Base-by-base conservation (phyloP, 37 sponge, comb jelly and placozoan species). In the Halisarca cf. caerulea region DNA sequence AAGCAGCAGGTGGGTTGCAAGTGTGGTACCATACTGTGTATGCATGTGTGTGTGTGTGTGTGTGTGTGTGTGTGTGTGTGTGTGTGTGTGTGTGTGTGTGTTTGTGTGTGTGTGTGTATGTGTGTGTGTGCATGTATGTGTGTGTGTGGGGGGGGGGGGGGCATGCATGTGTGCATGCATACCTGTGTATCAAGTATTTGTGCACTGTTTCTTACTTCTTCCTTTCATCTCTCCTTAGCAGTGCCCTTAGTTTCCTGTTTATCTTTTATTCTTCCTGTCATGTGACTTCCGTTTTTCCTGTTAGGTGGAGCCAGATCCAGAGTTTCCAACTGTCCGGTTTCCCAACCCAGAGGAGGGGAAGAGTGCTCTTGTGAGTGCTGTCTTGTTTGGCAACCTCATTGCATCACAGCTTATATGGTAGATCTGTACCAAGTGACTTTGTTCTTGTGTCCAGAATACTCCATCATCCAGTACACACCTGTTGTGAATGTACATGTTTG, bases 341-440 rank as follows among this genome's bases (percentile, higher is more conserved):
- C 99, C 99, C 35, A 99, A 99, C 66, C 99, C 99, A n/a, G 99
- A 99, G 84, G 99, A 99, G 85, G 99, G 99, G 20, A 88, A 96
- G 75, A 87, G 91, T 85, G 97, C 99, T 17, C 82, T 99, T 42
- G 95, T 95, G 40, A 88, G 96, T 38, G 39, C 28, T 7, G 82
- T 34, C 11, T 14, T 47, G 51, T 6, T 47, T 11, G 6, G 51
- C 11, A 47, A 47, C 51, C 11, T 47, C 51, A 47, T 11, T 47
- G 51, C 51, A 47, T 14, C 51, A 47, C 51, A 14, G 51, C 51
- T 14, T 14, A 11, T 47, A 47, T 47, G 51, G 51, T 47, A n/a
- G n/a, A n/a, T n/a, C n/a, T n/a, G n/a, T n/a, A n/a, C n/a, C n/a
- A n/a, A n/a, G n/a, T n/a, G n/a, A n/a, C n/a, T n/a, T n/a, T n/a